phyloP scores from a whole-genome alignment of 2,113 vertebrate genomes.

The Limnothrissa miodon region DNA sequence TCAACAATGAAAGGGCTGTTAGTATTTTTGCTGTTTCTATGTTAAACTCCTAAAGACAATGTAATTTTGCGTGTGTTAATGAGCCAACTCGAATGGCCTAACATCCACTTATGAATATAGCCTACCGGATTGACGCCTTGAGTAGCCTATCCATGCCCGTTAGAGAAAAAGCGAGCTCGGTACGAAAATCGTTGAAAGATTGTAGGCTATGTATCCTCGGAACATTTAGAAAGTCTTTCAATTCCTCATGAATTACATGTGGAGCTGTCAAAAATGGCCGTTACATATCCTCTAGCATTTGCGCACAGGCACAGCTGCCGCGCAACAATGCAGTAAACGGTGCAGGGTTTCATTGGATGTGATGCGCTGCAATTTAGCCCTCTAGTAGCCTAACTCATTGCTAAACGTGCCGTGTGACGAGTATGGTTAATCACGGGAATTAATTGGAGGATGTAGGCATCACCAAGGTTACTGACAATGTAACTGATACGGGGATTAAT shows the following conservation, averaged over 20 bases:
- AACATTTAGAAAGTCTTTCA: not conserved
- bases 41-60: no score
- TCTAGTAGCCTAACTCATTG: not conserved
- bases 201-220: not conserved
- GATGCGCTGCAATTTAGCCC: not conserved
- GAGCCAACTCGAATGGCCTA: not conserved
- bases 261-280: not conserved
- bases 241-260: not conserved
- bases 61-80: not conserved
- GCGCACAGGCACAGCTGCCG: not conserved
- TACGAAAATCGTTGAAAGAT: not conserved
- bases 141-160: not conserved
- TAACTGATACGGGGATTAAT: slow-evolving; percentile 44
- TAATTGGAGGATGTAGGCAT: not conserved
- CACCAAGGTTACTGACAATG: slow-evolving; percentile 9
- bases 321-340: slow-evolving; percentile 25
- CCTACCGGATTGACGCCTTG: not conserved
- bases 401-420: not conserved
- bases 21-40: no score
- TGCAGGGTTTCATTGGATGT: not conserved
- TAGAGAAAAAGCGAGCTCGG: not conserved
- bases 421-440: not conserved
- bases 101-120: not conserved
- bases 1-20: not conserved
- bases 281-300: not conserved